Percentiles rank a stretch among this genome's conserved stretches.
These are phyloP conservation scores for Melospiza melodia DNA, from an alignment of 2,113 vertebrate species.

Conservation along the genomic window DNA sequence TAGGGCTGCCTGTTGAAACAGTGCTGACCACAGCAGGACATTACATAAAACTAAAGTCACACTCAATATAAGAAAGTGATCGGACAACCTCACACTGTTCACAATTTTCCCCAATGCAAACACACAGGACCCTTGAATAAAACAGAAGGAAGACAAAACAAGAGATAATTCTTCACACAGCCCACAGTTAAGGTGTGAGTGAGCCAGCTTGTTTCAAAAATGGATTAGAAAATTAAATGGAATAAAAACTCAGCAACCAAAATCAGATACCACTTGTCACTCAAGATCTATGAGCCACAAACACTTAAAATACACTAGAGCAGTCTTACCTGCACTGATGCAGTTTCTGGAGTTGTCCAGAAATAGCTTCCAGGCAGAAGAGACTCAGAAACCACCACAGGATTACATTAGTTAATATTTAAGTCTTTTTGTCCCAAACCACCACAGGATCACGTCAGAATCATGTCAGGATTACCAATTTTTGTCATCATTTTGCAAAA, in stretches of 20 bases:
- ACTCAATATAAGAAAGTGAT: not conserved
- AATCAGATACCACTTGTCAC: not conserved
- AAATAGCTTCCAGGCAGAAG: not conserved
- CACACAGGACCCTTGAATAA: not conserved
- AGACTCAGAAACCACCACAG: not conserved
- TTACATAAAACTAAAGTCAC: not conserved
- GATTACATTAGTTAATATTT: too few relatives aligned
- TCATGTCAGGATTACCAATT: too few relatives aligned
- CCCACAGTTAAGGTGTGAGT: not conserved
- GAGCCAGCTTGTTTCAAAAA: not conserved
- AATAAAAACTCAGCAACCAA: not conserved
- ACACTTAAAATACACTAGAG: not conserved
- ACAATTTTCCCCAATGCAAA: not conserved
- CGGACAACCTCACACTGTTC: not conserved
- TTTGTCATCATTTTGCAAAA: too few relatives aligned
- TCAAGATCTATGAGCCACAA: not conserved
- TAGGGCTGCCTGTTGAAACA: not conserved
- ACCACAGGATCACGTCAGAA: too few relatives aligned
- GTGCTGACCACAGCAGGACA: not conserved
- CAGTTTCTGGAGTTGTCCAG: fast-evolving
- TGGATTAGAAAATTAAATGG: not conserved
- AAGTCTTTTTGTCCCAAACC: too few relatives aligned
- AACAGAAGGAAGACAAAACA: not conserved
- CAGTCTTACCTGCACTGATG: not conserved
- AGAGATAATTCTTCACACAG: not conserved